phyloP scores from a whole-genome alignment of 2,797 vertebrate species.

The Spheniscus humboldti region DNA sequence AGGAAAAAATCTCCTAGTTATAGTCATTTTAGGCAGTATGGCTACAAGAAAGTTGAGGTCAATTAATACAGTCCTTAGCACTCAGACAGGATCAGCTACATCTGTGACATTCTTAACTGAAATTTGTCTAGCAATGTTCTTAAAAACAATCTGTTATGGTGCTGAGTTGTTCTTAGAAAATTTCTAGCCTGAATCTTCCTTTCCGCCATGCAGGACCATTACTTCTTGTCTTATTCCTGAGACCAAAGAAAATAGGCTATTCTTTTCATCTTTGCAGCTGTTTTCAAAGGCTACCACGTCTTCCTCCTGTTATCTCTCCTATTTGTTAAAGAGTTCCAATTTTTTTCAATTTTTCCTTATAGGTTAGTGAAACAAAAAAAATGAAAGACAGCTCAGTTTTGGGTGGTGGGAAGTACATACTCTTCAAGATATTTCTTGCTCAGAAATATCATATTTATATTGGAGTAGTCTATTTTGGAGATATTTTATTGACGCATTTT shows the following conservation, averaged over 20 bases:
- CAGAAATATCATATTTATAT: background rate
- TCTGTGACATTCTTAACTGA: background rate
- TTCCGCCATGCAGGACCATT: background rate
- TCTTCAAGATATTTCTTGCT: background rate
- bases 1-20: background rate
- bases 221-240: background rate
- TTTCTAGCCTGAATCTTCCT: background rate
- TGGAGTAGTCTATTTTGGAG: background rate
- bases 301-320: background rate
- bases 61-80: background rate
- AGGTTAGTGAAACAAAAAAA: background rate
- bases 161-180: too few species aligned
- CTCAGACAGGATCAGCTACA: background rate
- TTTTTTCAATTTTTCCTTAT: background rate
- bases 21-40: background rate
- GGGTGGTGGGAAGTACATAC: too few species aligned
- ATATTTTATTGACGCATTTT: background rate
- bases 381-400: background rate
- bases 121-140: background rate
- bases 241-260: background rate
- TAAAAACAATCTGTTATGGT: background rate
- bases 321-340: background rate
- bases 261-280: background rate
- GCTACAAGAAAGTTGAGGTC: background rate
- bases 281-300: background rate